These are phyloP conservation scores for Tetragonisca angustula DNA, from an alignment of 2,888 invertebrate species.

Conservation along the genomic window DNA sequence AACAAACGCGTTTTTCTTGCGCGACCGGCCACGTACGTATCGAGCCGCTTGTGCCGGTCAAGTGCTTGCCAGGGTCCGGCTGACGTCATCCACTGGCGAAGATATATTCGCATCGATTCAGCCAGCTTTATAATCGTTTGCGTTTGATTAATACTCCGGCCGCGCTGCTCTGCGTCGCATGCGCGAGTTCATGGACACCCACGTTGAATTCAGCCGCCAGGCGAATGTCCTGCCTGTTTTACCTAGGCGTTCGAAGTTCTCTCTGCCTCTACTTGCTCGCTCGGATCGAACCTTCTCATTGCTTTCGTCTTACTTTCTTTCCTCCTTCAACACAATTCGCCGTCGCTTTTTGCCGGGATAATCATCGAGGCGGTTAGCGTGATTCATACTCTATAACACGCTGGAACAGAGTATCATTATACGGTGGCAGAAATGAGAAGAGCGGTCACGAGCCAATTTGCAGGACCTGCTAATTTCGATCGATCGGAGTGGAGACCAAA, in stretches of 20 bases:
- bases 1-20: constrained; percentile 35
- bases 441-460: not conserved
- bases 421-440: not conserved
- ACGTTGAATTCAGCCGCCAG: constrained; percentile 28
- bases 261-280: too few species aligned
- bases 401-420: not conserved
- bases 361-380: not conserved
- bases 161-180: not conserved
- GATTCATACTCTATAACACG: not conserved
- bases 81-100: constrained; percentile 51
- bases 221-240: not conserved
- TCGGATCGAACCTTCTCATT: not conserved
- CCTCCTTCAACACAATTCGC: not conserved
- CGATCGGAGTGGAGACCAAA: too few species aligned
- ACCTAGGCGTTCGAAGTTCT: not conserved
- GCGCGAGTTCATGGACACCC: constrained; percentile 38
- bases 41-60: constrained; percentile 23
- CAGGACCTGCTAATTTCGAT: not conserved
- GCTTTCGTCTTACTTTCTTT: not conserved
- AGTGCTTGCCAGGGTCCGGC: constrained; percentile 14
- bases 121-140: constrained; percentile 44
- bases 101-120: constrained; percentile 51
- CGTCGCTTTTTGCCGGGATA: not conserved
- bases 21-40: constrained; percentile 23
- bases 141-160: constrained; percentile 51